Evolutionary conservation across 2,113 vertebrate genomes (phyloP), one percentile per base, ranked within the genome.

Genomic region (Tiliqua scincoides): DNA sequence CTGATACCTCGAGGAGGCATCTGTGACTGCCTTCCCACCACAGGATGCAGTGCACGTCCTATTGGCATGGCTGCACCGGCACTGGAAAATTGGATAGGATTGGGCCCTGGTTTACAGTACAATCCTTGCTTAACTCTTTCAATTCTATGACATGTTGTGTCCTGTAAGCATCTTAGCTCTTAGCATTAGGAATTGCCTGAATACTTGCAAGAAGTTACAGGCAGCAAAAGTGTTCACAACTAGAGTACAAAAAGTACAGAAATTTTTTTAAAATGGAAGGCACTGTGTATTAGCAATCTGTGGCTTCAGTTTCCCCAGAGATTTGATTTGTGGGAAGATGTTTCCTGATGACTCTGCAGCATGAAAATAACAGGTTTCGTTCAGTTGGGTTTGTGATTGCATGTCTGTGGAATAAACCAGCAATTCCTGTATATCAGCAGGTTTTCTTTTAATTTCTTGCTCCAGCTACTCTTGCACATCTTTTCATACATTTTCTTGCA

Each of bases 281-380:
- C 83, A 35, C 71, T 84, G 61, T 68, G 21, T 63, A 48, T 83
- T 88, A 84, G 71, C 59, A 77, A 10, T 75, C 62, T 80, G 74
- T 83, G 63, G 40, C 8, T 89, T 88, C 14, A 43, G 62, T 76
- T 89, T 79, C 59, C 90, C 79, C 40, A 76, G 14, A 91, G 82
- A 90, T 27, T 89, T 88, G 82, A 85, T 85, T 77, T 84, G 72
- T 91, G 77, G 74, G 54, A 73, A 84, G 61, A 85, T 65, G 65
- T 88, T 94, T 94, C 52, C 81, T 95, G 92, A 94, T 91, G 91
- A 91, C 74, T 94, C 79, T 72, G 88, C 92, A 91, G 61, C 75
- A 79, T 91, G 90, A 61, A 94, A 95, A 93, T 94, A 86, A 89
- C 82, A 93, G 93, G 85, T 87, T 95, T 93, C 68, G 35, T 80